Conservation (phyloP, 2,113 vertebrate genomes). For the Calyptomena viridis region DNA sequence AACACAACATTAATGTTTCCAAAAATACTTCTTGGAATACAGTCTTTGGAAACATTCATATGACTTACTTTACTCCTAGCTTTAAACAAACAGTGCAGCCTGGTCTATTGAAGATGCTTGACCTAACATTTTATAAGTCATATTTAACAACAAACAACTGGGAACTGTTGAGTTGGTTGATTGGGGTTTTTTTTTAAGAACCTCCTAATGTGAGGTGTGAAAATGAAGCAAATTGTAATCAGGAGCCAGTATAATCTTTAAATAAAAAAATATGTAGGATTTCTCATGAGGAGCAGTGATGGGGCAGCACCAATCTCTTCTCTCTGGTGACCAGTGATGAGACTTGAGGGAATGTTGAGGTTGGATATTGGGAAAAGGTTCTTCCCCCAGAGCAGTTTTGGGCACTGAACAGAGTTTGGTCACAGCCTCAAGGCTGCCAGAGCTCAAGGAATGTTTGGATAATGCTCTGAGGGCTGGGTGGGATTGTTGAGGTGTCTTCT, state of each 20-base stretch:
- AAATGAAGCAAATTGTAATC: background rate
- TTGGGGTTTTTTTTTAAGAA: background rate
- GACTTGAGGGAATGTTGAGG: background rate
- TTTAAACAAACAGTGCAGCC: background rate
- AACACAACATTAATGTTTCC: conserved; percentile 70
- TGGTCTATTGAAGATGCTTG: background rate
- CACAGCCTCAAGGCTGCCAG: background rate
- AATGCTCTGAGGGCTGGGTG: rapidly evolving
- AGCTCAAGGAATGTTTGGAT: background rate
- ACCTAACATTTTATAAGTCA: conserved; percentile 7
- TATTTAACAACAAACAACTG: conserved; percentile 41
- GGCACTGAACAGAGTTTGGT: background rate
- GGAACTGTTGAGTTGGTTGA: background rate
- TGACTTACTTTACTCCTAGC: conserved; percentile 9
- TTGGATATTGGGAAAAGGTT: background rate
- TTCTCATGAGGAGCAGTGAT: background rate
- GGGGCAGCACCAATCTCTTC: background rate
- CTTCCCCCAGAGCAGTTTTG: background rate
- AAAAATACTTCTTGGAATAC: conserved; percentile 62
- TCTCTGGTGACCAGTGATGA: background rate
- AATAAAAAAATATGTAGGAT: background rate
- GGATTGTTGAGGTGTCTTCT: background rate
- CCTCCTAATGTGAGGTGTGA: background rate
- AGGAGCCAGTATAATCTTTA: background rate
- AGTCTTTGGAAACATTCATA: conserved; percentile 51